Evolutionary conservation across 1,140 invertebrate species (phyloP).

Genomic region (Sinella curviseta): DNA sequence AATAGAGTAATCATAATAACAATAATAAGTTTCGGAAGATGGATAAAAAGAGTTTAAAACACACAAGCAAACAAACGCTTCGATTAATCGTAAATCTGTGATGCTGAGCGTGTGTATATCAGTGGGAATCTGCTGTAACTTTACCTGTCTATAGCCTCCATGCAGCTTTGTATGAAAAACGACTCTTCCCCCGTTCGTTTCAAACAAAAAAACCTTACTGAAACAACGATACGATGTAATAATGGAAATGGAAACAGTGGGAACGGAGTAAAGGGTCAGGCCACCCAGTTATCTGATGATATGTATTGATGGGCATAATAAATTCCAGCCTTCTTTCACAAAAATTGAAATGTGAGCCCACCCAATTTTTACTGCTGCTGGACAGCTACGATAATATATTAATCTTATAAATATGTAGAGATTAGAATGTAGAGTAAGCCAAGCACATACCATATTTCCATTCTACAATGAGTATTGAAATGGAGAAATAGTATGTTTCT

Average conservation of each 20-base stretch:
- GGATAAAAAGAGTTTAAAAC: not conserved
- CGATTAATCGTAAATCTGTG: not conserved
- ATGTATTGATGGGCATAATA: conserved; percentile 27
- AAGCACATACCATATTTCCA: too few species aligned
- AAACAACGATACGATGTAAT: not conserved
- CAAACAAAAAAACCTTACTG: not conserved
- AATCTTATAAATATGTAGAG: too few species aligned
- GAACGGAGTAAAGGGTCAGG: conserved; percentile 18
- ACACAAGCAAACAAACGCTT: not conserved
- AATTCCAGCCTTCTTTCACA: conserved; percentile 28
- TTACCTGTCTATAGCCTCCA: too few species aligned
- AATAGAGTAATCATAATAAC: too few species aligned
- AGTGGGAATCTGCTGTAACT: not conserved
- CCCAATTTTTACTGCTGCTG: conserved; percentile 21
- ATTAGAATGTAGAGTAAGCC: too few species aligned
- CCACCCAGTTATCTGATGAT: conserved; percentile 33
- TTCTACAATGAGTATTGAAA: too few species aligned
- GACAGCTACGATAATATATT: not conserved
- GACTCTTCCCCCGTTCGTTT: not conserved
- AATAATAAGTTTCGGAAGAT: too few species aligned
- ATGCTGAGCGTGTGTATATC: not conserved
- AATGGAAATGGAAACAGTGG: conserved; percentile 15
- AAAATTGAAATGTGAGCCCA: conserved; percentile 30
- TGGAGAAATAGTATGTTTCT: too few species aligned
- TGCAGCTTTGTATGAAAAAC: not conserved